These are phyloP conservation scores for Deilephila porcellus DNA, from an alignment of 2,888 invertebrate genomes.

Conservation along the genomic window DNA sequence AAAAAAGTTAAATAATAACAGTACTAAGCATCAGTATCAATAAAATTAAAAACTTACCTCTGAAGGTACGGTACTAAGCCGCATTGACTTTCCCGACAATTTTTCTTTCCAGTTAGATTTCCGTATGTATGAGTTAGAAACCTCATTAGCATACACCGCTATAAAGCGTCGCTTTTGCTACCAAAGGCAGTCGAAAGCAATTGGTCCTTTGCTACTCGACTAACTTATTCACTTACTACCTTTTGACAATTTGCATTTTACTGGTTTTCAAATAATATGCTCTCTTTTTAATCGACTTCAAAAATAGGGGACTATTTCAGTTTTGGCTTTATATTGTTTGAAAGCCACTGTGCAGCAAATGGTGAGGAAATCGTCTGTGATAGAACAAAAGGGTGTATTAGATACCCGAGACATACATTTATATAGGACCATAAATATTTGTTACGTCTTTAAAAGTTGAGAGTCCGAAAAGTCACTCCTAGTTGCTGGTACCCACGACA, in stretches of 20 bases:
- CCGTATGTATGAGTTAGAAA: conserved; percentile 1
- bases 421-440: too few relatives aligned
- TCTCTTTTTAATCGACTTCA: too few relatives aligned
- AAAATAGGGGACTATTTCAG: too few relatives aligned
- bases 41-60: background rate
- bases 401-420: too few relatives aligned
- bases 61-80: background rate
- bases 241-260: background rate
- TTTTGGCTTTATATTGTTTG: too few relatives aligned
- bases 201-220: background rate
- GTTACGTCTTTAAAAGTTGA: too few relatives aligned
- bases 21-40: background rate
- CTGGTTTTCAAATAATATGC: too few relatives aligned
- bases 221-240: background rate
- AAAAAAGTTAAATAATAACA: background rate
- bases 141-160: background rate
- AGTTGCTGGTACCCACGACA: too few relatives aligned
- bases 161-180: background rate
- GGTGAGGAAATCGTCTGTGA: too few relatives aligned
- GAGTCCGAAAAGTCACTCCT: too few relatives aligned
- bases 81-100: background rate
- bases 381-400: too few relatives aligned
- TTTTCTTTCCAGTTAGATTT: conserved; percentile 3
- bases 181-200: background rate
- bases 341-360: too few relatives aligned